Conservation (phyloP, 2,113 vertebrate species). For the Mesocricetus auratus region DNA sequence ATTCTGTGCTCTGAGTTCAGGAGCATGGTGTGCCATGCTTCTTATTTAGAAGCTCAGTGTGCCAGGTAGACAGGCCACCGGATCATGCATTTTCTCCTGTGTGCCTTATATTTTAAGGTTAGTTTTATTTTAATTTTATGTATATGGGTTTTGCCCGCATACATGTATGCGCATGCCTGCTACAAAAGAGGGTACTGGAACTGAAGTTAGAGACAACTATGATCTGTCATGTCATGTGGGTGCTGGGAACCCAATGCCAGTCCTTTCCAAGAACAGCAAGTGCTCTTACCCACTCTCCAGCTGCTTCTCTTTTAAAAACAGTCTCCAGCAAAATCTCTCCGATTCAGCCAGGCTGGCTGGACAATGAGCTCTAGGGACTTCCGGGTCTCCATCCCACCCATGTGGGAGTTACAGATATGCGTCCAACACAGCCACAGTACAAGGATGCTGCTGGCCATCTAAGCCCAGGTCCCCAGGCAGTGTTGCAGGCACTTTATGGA, state of each 20-base stretch:
- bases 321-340: neutral
- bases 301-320: neutral
- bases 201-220: neutral
- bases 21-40: neutral
- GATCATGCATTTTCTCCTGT: neutral
- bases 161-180: neutral
- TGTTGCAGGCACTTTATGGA: neutral
- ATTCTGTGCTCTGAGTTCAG: neutral
- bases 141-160: neutral
- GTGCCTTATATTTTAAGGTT: neutral
- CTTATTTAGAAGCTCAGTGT: neutral
- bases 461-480: neutral
- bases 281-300: neutral
- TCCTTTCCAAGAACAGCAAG: neutral
- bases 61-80: neutral
- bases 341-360: neutral
- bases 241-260: neutral
- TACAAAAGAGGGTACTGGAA: neutral
- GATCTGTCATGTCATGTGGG: neutral
- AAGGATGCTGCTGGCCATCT: neutral
- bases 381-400: neutral
- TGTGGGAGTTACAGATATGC: neutral
- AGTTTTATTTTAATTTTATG: neutral
- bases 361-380: neutral
- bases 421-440: neutral